Percentiles rank a stretch among this genome's conserved stretches.
Conservation (phyloP, 2,797 vertebrate species). For the Brachyrhaphis roseni region DNA sequence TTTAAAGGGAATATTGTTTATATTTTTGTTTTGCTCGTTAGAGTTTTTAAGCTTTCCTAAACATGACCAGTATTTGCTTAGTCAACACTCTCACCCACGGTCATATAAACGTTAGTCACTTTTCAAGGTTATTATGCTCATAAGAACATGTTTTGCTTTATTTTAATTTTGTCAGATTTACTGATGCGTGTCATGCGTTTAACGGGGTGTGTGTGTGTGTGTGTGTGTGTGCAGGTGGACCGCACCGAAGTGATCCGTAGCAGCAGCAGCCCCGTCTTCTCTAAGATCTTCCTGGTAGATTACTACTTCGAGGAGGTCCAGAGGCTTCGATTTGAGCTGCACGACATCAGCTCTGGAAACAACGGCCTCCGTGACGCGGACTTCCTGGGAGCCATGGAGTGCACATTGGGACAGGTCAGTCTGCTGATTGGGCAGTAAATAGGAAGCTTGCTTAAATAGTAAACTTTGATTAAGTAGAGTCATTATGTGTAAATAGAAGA, state of each 20-base stretch:
- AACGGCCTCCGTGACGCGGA: conserved; percentile 96
- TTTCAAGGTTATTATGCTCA: not conserved
- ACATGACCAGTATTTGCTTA: not conserved
- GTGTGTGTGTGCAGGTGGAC: conserved; percentile 86
- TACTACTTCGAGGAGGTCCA: conserved; percentile 99
- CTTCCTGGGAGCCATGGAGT: conserved; percentile 96
- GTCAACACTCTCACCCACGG: not conserved
- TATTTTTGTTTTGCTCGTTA: not conserved
- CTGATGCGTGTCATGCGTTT: not conserved
- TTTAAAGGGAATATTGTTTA: not conserved
- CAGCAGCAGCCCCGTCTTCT: conserved; percentile 93
- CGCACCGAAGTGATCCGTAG: conserved; percentile 97
- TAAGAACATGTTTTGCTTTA: not conserved
- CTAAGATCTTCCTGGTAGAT: conserved; percentile 96
- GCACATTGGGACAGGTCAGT: conserved; percentile 93
- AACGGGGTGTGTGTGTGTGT: not conserved
- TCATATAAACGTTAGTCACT: not conserved
- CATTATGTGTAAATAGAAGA: not conserved
- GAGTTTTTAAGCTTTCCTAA: not conserved
- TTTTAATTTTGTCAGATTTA: not conserved
- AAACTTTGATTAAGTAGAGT: not conserved
- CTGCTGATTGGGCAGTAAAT: not conserved
- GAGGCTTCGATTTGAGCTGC: conserved; percentile 92
- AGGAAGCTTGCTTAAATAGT: not conserved
- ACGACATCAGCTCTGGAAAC: conserved; percentile 96